A percentile compares a stretch with the other conserved stretches of the same genome.
phyloP scores from a whole-genome alignment of 2,797 vertebrate genomes.

The Liasis olivaceus region DNA sequence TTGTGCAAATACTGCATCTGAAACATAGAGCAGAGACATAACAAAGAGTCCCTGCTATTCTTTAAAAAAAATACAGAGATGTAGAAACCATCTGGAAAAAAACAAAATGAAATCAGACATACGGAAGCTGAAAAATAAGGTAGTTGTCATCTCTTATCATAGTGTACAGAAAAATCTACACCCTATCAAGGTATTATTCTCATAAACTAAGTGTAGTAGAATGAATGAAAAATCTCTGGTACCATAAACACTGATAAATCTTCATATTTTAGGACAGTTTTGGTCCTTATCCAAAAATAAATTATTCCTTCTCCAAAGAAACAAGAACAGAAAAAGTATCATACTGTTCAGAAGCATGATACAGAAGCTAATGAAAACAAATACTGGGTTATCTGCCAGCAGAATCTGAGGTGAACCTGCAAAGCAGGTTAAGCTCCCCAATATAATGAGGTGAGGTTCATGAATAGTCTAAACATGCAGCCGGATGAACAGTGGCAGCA shows the following conservation, averaged over 20 bases:
- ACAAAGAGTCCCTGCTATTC: constrained; percentile 23
- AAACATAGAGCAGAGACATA: constrained; percentile 35
- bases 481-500: constrained; percentile 31
- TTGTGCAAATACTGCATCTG: constrained; percentile 70
- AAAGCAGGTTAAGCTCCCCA: constrained; percentile 16
- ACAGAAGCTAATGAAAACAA: constrained; percentile 18
- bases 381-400: not conserved
- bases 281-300: constrained; percentile 73
- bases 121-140: not conserved
- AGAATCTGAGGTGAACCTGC: constrained; percentile 28
- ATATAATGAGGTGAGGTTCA: not conserved
- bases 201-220: constrained; percentile 45
- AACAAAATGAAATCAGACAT: not conserved
- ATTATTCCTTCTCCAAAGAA: constrained; percentile 66
- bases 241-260: constrained; percentile 53
- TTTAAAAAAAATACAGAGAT: constrained; percentile 5
- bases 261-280: constrained; percentile 44
- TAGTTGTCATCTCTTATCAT: not conserved
- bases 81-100: not conserved
- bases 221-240: constrained; percentile 37
- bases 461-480: constrained; percentile 42
- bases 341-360: constrained; percentile 66
- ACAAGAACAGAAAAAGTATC: constrained; percentile 42
- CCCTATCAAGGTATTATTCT: not conserved
- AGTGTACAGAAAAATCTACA: not conserved